Base-by-base conservation (phyloP, 2,797 vertebrate species). In the Sphaeramia orbicularis region DNA sequence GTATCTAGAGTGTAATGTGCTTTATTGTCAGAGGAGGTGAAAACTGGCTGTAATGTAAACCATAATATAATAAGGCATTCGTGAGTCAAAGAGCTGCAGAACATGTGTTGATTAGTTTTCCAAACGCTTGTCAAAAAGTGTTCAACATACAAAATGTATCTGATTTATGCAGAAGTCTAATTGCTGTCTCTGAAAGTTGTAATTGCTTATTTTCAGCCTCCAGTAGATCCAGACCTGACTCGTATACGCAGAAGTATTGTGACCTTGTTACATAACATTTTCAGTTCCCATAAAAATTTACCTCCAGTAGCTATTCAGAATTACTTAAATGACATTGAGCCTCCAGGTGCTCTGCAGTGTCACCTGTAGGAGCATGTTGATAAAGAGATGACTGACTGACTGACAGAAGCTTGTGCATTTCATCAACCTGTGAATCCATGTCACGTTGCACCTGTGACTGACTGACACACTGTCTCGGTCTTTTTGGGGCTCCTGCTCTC, bases 271-370 rank as follows among this genome's bases (percentile, higher is more conserved):
- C 16, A 55, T n/a, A 21, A 35, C 40, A 61, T 54, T 38, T 21
- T 69, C 27, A 58, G 2, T 19, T 27, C 35, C 6, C 7, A 27
- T 18, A 42, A 55, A 24, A 67, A 37, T 16, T 45, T n/a, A 30
- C 7, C 16, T 4, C 10, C 9, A 9, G 8, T 35, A 8, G 14
- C 27, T 69, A 41, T 35, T 64, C n/a, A 21, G 19, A 65, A 11
- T 41, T 45, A 57, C 52, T 16, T 24, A 36, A 12, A 42, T 81
- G 75, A 81, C 76, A 57, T 52, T 65, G 71, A 76, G 13, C 63
- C 56, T 61, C 7, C 53, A 53, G 61, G 71, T 47, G 63, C 78
- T 80, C 78, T 68, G 73, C 81, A 80, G 81, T 50, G 62, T 65
- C 68, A 79, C 74, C 69, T 78, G 55, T 66, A 27, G 32, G 41